Evolutionary conservation across 1,140 invertebrate genomes (phyloP), one percentile per base, ranked within the genome.

Genomic region (Anadara kagoshimensis): DNA sequence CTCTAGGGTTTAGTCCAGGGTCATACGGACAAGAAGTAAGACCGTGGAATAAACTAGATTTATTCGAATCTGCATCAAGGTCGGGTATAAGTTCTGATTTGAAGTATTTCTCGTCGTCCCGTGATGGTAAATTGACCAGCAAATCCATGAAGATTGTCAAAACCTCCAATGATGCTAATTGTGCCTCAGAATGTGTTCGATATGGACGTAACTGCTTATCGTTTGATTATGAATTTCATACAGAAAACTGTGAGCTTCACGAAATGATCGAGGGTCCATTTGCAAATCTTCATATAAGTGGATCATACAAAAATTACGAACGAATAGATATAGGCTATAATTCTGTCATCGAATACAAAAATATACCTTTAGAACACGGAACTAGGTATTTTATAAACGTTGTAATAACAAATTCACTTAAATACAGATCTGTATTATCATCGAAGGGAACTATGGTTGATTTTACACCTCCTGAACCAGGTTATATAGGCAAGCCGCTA

Each of bases 401-500:
- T 41, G 68, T 73, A 16, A 49, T 79, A 14, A 56, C 44, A 1
- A 82, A 82, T 47, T 29, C 36, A 14, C 63, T 82, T 18, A 75
- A 71, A 22, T 80, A 80, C 45, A 73, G 26, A n/a, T 62, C 57
- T 47, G 68, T 63, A 29, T 47, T 80, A 16, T 56, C 73, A 45
- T 76, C 76, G 16, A 16, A 57, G 7, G 80, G 78, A 16, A 82
- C 78, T 14, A 71, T 78, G 29, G 75, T 79, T 24, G 80, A 81
- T 26, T 68, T 67, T 14, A 79, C 80, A 2, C 75, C 77, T 10
- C 80, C 80, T 44, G 70, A 73, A 22, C 69, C 80, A 22, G 78
- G 72, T 12, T 66, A 41, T 2, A 24, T 78, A 12, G 68, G 69
- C 5, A 54, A 69, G 8, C 43, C 51, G 8, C 44, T 47, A 16